Conservation (phyloP, 2,888 invertebrate species). For the Cryptocheilus praepositus region DNA sequence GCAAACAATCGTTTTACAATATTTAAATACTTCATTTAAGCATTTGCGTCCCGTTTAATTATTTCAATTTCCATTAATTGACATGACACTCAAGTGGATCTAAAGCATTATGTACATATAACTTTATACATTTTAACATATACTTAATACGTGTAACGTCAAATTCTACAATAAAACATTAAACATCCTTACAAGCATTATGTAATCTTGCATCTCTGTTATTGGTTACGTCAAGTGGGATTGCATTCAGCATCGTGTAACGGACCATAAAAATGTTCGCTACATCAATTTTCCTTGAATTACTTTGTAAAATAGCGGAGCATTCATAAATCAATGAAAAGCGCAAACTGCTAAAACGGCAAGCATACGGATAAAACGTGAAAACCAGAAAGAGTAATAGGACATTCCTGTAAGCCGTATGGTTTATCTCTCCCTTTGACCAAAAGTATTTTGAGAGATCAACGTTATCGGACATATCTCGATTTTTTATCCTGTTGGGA, state of each 20-base stretch:
- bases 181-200: too few species aligned
- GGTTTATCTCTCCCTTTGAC: background rate
- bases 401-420: background rate
- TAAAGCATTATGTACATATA: too few species aligned
- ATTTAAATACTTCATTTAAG: too few species aligned
- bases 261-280: background rate
- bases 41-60: too few species aligned
- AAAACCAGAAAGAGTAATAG: background rate
- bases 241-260: background rate
- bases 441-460: background rate
- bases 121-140: too few species aligned
- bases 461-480: conserved; percentile 38
- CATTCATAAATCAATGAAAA: conserved; percentile 3
- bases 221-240: background rate
- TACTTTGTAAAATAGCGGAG: background rate
- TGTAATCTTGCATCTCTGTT: too few species aligned
- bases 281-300: background rate
- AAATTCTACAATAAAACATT: too few species aligned
- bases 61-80: too few species aligned
- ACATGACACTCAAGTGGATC: too few species aligned
- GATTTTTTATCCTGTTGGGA: conserved; percentile 22
- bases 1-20: too few species aligned
- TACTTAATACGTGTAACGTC: too few species aligned
- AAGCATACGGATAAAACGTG: background rate
- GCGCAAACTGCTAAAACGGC: background rate